Percentiles rank a stretch among this genome's conserved stretches.
phyloP scores from a whole-genome alignment of 1,140 invertebrate genomes.

The Prorops nasuta region DNA sequence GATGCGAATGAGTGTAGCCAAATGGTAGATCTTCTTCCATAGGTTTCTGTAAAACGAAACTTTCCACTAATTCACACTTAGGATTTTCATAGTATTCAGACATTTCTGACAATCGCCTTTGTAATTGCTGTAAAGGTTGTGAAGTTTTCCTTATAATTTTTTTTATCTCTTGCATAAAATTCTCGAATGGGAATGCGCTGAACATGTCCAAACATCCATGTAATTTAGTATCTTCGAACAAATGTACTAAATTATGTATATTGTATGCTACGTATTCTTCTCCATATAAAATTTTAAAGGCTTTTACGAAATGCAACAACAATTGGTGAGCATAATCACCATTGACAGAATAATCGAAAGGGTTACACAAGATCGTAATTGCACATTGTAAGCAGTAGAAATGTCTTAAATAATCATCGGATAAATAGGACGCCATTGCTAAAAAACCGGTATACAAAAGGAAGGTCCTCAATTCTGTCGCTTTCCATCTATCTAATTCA shows the following conservation, averaged over 20 bases:
- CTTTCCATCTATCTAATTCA: no score
- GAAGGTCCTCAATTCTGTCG: constrained; percentile 6
- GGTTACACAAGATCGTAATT: constrained; percentile 4
- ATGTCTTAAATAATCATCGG: background rate
- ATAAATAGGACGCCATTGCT: no score
- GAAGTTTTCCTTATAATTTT: constrained; percentile 5
- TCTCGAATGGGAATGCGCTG: constrained; percentile 8
- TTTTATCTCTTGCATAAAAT: constrained; percentile 4
- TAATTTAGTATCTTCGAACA: constrained; percentile 1
- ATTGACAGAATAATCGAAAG: background rate
- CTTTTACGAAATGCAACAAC: constrained; percentile 11
- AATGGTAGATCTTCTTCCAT: background rate
- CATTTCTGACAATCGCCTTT: constrained; percentile 3
- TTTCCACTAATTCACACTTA: background rate
- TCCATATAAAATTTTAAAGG: constrained; percentile 3
- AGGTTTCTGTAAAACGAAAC: background rate
- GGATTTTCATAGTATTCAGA: background rate
- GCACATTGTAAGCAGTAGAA: constrained; percentile 1
- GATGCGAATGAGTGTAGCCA: background rate
- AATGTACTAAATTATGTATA: constrained; percentile 11
- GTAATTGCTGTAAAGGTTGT: constrained; percentile 8
- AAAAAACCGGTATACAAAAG: constrained; percentile 28
- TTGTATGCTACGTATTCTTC: constrained; percentile 5
- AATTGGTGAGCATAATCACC: background rate
- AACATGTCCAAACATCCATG: constrained; percentile 2